Percentiles rank a stretch among this genome's conserved stretches.
Evolutionary conservation across 2,113 vertebrate species (phyloP).

Genomic region (Microcebus murinus): DNA sequence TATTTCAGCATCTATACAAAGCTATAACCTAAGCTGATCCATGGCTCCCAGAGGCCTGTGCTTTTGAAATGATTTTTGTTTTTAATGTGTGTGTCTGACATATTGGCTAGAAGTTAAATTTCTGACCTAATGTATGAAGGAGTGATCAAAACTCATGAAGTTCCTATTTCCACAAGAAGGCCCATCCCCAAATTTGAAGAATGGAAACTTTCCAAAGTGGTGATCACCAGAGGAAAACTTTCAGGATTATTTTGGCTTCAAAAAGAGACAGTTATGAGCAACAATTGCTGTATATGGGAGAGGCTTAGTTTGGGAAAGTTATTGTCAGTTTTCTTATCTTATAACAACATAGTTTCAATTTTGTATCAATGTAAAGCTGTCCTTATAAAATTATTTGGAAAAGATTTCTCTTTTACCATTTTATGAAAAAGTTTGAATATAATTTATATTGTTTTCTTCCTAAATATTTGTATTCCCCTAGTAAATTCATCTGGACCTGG

Average conservation of each 20-base stretch:
- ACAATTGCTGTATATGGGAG: neutral
- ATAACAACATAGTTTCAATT: neutral
- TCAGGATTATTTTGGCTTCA: neutral
- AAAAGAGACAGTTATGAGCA: neutral
- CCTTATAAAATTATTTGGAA: neutral
- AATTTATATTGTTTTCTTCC: neutral
- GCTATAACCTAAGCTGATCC: neutral
- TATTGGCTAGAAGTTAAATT: neutral
- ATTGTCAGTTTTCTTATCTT: neutral
- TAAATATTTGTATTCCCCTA: neutral
- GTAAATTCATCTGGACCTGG: neutral
- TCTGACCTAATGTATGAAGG: neutral
- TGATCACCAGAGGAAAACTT: too few relatives aligned
- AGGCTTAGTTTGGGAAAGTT: neutral
- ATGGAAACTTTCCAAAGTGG: neutral
- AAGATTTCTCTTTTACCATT: neutral
- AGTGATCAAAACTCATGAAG: neutral
- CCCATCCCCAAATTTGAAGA: neutral
- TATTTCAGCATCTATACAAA: neutral
- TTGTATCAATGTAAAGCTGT: neutral
- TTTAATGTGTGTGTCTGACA: neutral
- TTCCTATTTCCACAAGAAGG: neutral
- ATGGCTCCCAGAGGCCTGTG: too few relatives aligned
- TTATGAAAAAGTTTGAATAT: neutral
- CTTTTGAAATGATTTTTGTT: neutral